A percentile compares a stretch with the other conserved stretches of the same genome.
phyloP scores from a whole-genome alignment of 1,140 invertebrate species.

The Drosophila virilis region DNA sequence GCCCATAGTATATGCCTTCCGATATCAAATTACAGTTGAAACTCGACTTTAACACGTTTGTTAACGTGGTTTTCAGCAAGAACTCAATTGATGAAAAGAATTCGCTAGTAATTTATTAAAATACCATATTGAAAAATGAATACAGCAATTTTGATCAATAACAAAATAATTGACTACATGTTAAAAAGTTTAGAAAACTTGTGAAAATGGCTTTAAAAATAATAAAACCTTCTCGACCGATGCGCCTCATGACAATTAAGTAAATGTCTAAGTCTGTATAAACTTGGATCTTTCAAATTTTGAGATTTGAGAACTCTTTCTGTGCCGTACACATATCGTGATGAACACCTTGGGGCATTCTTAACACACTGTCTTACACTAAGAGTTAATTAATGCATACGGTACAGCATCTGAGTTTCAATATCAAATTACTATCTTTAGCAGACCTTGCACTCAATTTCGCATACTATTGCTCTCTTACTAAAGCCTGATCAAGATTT shows the following conservation, averaged over 20 bases:
- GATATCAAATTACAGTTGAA: slow-evolving; percentile 34
- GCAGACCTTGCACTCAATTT: slow-evolving; percentile 15
- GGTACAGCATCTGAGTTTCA: background rate
- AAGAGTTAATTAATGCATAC: too few relatives aligned
- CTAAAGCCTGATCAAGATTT: background rate
- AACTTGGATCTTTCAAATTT: too few relatives aligned
- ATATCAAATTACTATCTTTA: slow-evolving; percentile 22
- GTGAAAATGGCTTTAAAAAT: too few relatives aligned
- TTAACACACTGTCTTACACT: too few relatives aligned
- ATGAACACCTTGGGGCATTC: too few relatives aligned
- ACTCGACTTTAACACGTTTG: slow-evolving; percentile 32
- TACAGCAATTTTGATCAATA: background rate
- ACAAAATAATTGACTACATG: too few relatives aligned
- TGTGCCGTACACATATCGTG: too few relatives aligned
- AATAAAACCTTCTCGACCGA: too few relatives aligned
- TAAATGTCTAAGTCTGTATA: too few relatives aligned
- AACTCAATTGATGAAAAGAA: background rate
- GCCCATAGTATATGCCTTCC: background rate
- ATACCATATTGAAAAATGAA: background rate
- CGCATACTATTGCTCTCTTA: background rate
- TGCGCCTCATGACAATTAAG: too few relatives aligned
- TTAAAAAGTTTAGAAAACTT: too few relatives aligned
- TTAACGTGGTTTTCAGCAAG: background rate
- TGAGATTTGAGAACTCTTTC: too few relatives aligned
- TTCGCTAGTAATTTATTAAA: background rate